These are phyloP conservation scores for Drosophila fungiperda DNA, from an alignment of 2,888 invertebrate species.

Conservation along the genomic window DNA sequence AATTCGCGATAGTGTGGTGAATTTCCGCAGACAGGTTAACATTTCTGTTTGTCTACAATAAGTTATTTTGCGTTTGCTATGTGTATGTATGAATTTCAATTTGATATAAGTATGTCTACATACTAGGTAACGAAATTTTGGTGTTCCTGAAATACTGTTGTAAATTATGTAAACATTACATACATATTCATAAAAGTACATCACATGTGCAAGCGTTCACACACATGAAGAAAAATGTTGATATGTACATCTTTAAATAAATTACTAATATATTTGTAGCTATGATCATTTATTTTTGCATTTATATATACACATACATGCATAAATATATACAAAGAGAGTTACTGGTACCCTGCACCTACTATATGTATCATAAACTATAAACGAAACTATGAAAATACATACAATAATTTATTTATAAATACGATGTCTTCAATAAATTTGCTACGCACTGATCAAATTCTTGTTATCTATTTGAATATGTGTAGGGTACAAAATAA, in stretches of 20 bases:
- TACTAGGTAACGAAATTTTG: slow-evolving; percentile 17
- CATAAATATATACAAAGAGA: background rate
- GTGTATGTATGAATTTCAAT: background rate
- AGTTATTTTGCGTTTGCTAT: slow-evolving; percentile 26
- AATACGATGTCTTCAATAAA: background rate
- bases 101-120: background rate
- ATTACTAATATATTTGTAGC: background rate
- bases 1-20: slow-evolving; percentile 53
- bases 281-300: slow-evolving; percentile 1
- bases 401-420: background rate
- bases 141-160: slow-evolving; percentile 20
- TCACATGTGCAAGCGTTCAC: too few species aligned
- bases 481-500: slow-evolving; percentile 2
- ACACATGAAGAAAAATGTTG: too few species aligned
- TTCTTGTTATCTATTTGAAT: background rate
- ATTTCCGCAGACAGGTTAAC: slow-evolving; percentile 62
- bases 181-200: too few species aligned
- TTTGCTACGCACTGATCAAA: background rate
- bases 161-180: background rate
- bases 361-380: background rate
- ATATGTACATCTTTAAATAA: background rate
- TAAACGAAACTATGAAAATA: background rate
- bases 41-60: slow-evolving; percentile 50
- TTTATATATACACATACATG: background rate
- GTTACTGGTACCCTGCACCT: background rate